Percentiles rank a stretch among this genome's conserved stretches.
phyloP scores from a whole-genome alignment of 2,797 vertebrate species.

The Potorous gilbertii region DNA sequence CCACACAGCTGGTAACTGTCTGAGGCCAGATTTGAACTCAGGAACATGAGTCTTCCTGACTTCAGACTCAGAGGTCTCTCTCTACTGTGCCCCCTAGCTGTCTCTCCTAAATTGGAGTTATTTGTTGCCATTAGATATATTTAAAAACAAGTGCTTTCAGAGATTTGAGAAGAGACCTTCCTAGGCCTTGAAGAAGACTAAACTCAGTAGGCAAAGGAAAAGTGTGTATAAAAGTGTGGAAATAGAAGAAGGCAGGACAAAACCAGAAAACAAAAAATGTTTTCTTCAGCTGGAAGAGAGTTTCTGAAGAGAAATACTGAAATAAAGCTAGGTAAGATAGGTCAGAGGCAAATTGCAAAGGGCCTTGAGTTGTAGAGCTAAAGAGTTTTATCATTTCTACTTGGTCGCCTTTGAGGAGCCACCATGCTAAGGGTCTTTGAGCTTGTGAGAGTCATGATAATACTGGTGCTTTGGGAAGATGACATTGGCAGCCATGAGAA shows the following conservation, averaged over 20 bases:
- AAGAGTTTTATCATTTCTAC: neutral
- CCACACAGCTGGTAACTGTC: neutral
- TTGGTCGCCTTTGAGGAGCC: neutral
- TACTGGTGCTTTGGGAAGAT: neutral
- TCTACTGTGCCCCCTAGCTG: neutral
- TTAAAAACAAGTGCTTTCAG: neutral
- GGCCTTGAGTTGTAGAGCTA: neutral
- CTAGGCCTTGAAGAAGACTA: neutral
- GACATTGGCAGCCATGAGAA: neutral
- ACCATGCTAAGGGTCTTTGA: neutral
- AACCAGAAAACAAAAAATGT: neutral
- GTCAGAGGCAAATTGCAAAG: neutral
- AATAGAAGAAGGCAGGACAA: neutral
- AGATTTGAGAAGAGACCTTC: neutral
- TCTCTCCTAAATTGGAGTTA: neutral
- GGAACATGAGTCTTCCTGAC: too few species aligned
- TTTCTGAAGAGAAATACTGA: neutral
- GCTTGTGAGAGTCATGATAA: neutral
- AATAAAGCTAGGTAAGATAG: neutral
- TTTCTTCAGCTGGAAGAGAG: neutral
- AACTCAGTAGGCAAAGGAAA: neutral
- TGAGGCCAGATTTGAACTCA: neutral
- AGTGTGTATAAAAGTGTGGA: neutral
- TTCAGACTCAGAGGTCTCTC: neutral
- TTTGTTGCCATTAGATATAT: neutral